These are phyloP conservation scores for Drosophila cardini DNA, from an alignment of 1,140 invertebrate genomes.

Conservation along the genomic window DNA sequence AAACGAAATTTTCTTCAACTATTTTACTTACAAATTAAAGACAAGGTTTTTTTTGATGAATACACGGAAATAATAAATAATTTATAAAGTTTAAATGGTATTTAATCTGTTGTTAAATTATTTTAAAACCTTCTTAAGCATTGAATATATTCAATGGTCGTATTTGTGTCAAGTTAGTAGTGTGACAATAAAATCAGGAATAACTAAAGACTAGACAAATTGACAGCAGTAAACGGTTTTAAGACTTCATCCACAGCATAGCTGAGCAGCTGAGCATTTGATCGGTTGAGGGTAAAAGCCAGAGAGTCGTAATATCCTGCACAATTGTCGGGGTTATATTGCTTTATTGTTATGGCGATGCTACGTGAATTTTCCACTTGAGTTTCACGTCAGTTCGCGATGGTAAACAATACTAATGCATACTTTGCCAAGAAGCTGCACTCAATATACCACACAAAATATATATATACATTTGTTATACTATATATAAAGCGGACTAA, in stretches of 20 bases:
- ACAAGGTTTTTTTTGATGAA: background rate
- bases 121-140: conserved; percentile 18
- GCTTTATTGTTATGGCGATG: conserved; percentile 47
- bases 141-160: conserved; percentile 19
- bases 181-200: conserved; percentile 29
- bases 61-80: background rate
- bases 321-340: conserved; percentile 63
- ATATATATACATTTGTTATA: no score
- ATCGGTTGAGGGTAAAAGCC: conserved; percentile 30
- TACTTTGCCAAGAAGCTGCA: conserved; percentile 45
- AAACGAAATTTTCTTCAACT: conserved; percentile 2
- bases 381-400: conserved; percentile 20
- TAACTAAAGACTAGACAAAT: conserved; percentile 8
- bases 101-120: no score
- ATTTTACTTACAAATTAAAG: conserved; percentile 17
- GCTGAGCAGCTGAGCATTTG: conserved; percentile 17
- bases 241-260: background rate
- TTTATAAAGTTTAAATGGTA: background rate
- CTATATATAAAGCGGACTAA: background rate
- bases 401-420: conserved; percentile 80
- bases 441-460: conserved; percentile 14
- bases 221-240: conserved; percentile 13
- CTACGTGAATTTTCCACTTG: conserved; percentile 15
- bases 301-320: conserved; percentile 66
- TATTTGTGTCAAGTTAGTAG: background rate